Conservation (phyloP, 2,888 invertebrate species). For the Escarpia spicata region DNA sequence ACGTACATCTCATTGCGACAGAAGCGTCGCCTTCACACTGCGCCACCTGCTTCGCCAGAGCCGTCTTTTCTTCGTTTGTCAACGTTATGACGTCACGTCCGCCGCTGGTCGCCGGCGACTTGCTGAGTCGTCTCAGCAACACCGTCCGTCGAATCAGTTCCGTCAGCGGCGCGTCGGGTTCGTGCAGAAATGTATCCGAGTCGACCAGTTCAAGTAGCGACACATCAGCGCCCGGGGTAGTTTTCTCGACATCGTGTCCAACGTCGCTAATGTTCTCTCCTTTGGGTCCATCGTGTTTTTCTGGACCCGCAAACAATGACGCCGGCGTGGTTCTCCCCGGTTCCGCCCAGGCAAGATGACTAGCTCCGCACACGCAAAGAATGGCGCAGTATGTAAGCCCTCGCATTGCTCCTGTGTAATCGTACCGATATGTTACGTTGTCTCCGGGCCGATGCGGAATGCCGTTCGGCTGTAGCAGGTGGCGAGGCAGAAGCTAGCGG, state of each 20-base stretch:
- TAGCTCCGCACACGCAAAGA: neutral
- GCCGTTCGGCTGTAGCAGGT: neutral
- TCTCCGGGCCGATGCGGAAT: neutral
- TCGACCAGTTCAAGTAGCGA: neutral
- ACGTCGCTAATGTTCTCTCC: neutral
- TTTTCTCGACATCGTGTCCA: neutral
- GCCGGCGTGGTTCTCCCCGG: neutral
- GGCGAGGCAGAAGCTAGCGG: neutral
- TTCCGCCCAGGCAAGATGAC: neutral
- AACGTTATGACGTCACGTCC: constrained; percentile 11
- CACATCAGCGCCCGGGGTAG: neutral
- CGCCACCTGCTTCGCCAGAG: neutral
- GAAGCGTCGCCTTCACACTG: neutral
- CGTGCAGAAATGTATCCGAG: neutral
- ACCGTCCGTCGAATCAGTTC: neutral
- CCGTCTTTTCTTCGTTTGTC: neutral
- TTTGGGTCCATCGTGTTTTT: neutral
- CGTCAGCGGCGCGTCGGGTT: neutral
- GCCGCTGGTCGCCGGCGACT: neutral
- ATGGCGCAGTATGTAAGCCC: neutral
- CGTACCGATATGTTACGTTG: neutral
- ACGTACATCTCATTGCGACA: neutral
- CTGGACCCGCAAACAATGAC: neutral
- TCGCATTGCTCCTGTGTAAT: neutral
- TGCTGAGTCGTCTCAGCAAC: neutral